Conservation (phyloP, 2,888 invertebrate species). For the Microplitis deprimator region DNA sequence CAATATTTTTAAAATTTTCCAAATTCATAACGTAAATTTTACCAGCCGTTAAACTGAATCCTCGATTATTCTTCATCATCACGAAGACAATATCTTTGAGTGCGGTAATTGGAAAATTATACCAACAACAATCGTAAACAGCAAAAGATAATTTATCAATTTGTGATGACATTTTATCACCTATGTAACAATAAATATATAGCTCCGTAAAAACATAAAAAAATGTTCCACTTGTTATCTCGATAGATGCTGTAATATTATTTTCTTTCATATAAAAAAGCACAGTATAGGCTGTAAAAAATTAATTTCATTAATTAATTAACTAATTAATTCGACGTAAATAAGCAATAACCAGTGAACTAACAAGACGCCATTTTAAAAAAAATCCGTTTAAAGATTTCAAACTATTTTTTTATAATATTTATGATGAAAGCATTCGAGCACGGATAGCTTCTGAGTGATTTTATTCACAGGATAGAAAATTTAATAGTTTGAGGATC, state of each 20-base stretch:
- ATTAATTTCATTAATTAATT: neutral
- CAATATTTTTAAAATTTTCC: conserved; percentile 45
- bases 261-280: conserved; percentile 1
- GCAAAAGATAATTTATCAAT: conserved; percentile 25
- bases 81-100: conserved; percentile 28
- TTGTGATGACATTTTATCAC: conserved; percentile 31
- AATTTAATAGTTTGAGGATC: no score
- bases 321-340: no score
- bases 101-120: conserved; percentile 28
- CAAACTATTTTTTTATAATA: no score
- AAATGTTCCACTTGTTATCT: neutral
- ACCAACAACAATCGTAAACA: conserved; percentile 30
- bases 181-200: conserved; percentile 27
- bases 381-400: no score
- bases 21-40: conserved; percentile 45
- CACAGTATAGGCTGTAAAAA: neutral
- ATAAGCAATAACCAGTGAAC: no score
- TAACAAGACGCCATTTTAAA: no score
- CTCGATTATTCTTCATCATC: conserved; percentile 42
- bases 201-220: neutral
- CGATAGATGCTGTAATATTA: neutral
- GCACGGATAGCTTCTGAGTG: no score
- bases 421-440: no score
- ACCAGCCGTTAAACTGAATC: conserved; percentile 45
- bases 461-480: no score